phyloP scores from a whole-genome alignment of 2,797 vertebrate genomes.

The Emys orbicularis region DNA sequence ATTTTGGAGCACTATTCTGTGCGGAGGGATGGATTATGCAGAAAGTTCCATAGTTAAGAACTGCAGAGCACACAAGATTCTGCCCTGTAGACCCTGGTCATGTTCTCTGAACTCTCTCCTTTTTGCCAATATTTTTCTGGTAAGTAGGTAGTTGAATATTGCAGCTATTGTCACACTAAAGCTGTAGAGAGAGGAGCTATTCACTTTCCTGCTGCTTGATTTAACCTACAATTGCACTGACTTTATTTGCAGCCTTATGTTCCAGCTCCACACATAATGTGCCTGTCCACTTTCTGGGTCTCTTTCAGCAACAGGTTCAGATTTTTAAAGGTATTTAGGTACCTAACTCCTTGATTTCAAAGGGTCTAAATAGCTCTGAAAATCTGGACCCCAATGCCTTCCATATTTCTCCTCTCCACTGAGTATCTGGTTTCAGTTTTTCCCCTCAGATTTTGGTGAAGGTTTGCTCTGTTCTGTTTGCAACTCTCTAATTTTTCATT shows the following conservation, averaged over 20 bases:
- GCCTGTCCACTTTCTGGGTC: not conserved
- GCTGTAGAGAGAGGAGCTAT: rapidly evolving
- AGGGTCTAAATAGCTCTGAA: not conserved
- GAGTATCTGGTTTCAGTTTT: not conserved
- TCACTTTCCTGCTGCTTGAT: not conserved
- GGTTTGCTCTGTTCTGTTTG: not conserved
- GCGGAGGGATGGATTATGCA: rapidly evolving
- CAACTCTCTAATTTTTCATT: not conserved
- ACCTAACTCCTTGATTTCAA: not conserved
- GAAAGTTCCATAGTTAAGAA: not conserved
- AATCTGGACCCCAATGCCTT: rapidly evolving
- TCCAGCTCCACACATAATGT: rapidly evolving
- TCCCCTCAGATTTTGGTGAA: not conserved
- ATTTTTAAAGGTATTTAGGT: not conserved
- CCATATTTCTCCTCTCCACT: not conserved
- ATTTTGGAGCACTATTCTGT: not conserved
- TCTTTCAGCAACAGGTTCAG: not conserved
- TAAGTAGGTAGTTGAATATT: not conserved
- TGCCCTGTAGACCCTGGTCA: not conserved
- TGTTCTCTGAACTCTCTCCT: no score
- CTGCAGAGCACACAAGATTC: not conserved
- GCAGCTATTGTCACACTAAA: not conserved
- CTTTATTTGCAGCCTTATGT: not conserved
- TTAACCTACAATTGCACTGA: not conserved
- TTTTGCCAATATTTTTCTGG: not conserved